Evolutionary conservation across 2,797 vertebrate species (phyloP), one percentile per base, ranked within the genome.

Genomic region (Lacerta viridis): DNA sequence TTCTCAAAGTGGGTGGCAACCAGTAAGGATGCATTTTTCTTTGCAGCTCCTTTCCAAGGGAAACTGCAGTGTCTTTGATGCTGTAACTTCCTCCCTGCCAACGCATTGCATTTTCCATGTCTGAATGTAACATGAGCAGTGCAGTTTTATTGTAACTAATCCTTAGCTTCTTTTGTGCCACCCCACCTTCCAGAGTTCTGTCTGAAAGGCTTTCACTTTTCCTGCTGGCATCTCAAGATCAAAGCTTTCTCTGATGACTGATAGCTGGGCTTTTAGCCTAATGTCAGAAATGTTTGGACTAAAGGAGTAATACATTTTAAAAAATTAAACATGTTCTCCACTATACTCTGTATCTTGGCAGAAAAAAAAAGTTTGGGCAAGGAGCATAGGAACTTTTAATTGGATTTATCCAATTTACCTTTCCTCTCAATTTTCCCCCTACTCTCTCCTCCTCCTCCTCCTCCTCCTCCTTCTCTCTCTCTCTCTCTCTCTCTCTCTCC

Each of bases 361-460:
- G 10, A 29, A 69, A 72, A 74, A 89, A 88, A 91, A 93, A 86
- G 69, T 91, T 94, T 43, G 90, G 77, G 55, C 69, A 6, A 84
- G 64, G 75, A 87, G 78, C 25, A 84, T 91, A 90, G 84, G 93
- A 95, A 89, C 46, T 94, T 93, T 89, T 78, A 94, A 92, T 91
- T 95, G 89, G 71, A 90, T 95, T 94, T 10, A 92, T 91, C 84
- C 68, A 76, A 89, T 18, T 91, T 92, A 85, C 10, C 7, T 77
- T 80, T 93, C 87, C 95, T 92, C 86, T 66, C n/a, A 89, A 39
- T 92, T 29, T 39, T 87, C 18, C 13, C 29, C 89, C 76, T 27
- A 13, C 0, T n/a, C 0, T 17, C n/a, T 33, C 87, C 84, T 17
- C 0, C 41, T 77, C 89, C 15, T 72, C 82, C 50, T 79, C 74